These are phyloP conservation scores for Malacosoma neustria DNA, from an alignment of 2,888 invertebrate species.

Conservation along the genomic window DNA sequence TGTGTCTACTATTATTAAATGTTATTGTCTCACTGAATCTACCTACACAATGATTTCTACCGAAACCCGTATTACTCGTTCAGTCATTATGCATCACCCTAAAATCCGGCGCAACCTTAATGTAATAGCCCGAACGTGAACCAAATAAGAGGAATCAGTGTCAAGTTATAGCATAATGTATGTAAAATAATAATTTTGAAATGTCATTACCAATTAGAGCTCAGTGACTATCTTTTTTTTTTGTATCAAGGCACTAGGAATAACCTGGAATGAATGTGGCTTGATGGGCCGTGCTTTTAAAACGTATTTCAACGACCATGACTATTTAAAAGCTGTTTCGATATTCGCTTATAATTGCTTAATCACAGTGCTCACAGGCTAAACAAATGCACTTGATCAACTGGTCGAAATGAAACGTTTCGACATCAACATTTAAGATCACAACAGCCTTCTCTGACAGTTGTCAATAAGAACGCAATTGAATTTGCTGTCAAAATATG, in stretches of 20 bases:
- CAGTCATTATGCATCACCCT: conserved; percentile 4
- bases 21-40: not conserved
- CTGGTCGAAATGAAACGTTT: not conserved
- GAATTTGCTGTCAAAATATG: conserved; percentile 4
- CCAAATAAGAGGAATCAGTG: not conserved
- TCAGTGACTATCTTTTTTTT: no score
- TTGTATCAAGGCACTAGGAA: no score
- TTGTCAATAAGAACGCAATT: conserved; percentile 4
- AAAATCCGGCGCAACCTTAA: conserved; percentile 1
- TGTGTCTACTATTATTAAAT: no score
- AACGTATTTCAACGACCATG: no score
- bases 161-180: no score
- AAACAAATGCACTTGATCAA: not conserved
- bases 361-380: not conserved
- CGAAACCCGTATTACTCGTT: conserved; percentile 5
- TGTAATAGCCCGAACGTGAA: not conserved
- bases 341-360: no score
- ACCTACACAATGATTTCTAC: not conserved
- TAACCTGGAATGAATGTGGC: no score
- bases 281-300: no score
- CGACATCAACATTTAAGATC: not conserved
- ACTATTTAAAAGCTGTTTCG: no score
- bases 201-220: no score
- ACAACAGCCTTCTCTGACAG: conserved; percentile 4
- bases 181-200: no score